phyloP scores from a whole-genome alignment of 1,140 invertebrate species.

The Schlechtendalia chinensis region DNA sequence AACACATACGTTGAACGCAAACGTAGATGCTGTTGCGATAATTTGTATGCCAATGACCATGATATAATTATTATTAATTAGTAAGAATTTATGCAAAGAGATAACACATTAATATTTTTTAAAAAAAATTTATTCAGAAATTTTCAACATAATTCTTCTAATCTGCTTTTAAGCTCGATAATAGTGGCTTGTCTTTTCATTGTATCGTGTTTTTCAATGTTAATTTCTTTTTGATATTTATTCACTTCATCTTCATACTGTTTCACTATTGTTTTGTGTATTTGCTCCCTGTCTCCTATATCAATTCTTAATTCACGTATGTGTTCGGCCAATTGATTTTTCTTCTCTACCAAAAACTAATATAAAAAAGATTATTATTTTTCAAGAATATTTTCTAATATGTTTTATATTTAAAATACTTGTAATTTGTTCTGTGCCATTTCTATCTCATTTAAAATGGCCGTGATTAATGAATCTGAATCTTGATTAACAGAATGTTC shows the following conservation, averaged over 20 bases:
- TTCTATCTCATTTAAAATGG: conserved; percentile 24
- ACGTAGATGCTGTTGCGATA: no score
- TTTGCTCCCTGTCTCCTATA: neutral
- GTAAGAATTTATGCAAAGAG: no score
- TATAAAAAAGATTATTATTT: neutral
- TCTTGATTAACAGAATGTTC: conserved; percentile 1
- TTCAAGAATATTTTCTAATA: neutral
- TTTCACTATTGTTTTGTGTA: neutral
- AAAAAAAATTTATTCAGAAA: neutral
- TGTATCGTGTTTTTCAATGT: conserved; percentile 35
- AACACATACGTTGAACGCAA: no score
- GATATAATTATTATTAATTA: no score
- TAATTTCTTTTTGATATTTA: conserved; percentile 13
- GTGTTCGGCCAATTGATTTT: conserved; percentile 13
- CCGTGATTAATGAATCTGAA: neutral
- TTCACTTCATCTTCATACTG: conserved; percentile 7
- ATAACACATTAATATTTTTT: no score
- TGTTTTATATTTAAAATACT: neutral
- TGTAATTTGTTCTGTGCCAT: conserved; percentile 22
- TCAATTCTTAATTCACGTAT: neutral
- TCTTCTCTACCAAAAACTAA: neutral
- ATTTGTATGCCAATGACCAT: no score
- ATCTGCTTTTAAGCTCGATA: neutral
- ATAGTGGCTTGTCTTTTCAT: neutral
- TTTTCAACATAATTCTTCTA: neutral